A percentile compares a stretch with the other conserved stretches of the same genome.
These are phyloP conservation scores for Heteromormyrus szaboi DNA, from an alignment of 2,797 vertebrate genomes.

Conservation along the genomic window DNA sequence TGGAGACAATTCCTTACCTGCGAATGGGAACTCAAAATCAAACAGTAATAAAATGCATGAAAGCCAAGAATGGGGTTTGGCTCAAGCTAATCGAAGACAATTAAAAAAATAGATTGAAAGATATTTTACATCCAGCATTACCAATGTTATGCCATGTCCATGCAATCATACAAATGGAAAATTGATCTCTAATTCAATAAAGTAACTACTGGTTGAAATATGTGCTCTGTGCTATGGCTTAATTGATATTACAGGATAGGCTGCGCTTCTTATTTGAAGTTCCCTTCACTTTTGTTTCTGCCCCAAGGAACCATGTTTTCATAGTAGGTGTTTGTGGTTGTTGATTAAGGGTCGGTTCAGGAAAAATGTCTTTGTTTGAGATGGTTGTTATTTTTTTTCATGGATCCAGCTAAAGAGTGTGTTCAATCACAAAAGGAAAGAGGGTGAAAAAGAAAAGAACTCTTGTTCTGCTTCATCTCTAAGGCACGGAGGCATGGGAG, in stretches of 20 bases:
- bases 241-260: background rate
- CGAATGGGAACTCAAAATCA: background rate
- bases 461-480: background rate
- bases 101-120: background rate
- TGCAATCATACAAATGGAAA: constrained; percentile 2
- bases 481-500: background rate
- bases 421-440: background rate
- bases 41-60: background rate
- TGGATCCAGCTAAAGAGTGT: background rate
- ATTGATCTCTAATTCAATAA: constrained; percentile 11
- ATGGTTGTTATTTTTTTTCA: background rate
- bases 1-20: background rate
- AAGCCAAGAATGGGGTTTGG: background rate
- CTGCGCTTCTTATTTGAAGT: background rate
- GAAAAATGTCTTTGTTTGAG: background rate
- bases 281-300: background rate
- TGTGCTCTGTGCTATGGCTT: background rate
- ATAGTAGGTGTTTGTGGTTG: background rate
- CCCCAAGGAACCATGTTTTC: background rate
- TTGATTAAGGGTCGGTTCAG: background rate
- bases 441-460: background rate
- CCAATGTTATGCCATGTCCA: background rate
- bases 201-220: background rate
- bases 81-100: background rate
- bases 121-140: background rate